Base-by-base conservation (phyloP, 1,140 invertebrate species). In the Proctacanthus coquilletti region DNA sequence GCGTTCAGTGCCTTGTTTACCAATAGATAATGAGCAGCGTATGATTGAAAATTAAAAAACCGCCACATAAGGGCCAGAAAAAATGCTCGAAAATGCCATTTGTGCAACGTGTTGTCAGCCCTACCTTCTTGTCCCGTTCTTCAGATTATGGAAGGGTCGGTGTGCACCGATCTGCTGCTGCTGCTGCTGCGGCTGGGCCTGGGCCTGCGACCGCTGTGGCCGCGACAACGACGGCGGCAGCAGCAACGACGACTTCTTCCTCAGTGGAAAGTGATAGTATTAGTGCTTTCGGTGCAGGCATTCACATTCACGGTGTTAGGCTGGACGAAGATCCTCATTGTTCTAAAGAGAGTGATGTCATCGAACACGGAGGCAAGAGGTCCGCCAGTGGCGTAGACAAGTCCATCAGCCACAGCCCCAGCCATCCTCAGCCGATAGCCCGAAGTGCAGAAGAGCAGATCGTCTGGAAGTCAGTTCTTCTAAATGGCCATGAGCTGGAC, bases 401-500 rank as follows among this genome's bases (percentile, higher is more conserved):
- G 3, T 18, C 9, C 34, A 13, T 3, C 34, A 6, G 2, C 6
- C 3, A 45, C 30, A 27, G 38, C 51, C 52, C 3, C 51, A 54
- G 17, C 53, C 51, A 13, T 50, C 53, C 21, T 48, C 51, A 8
- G 40, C 50, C 20, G 21, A 40, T 40, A 18, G 41, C n/a, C n/a
- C n/a, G n/a, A n/a, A n/a, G n/a, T n/a, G n/a, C n/a, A n/a, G n/a
- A n/a, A n/a, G n/a, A n/a, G n/a, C n/a, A n/a, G n/a, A n/a, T n/a
- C n/a, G n/a, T n/a, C n/a, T n/a, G n/a, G n/a, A n/a, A n/a, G n/a
- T n/a, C n/a, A n/a, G 6, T 17, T 27, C n/a, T n/a, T n/a, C n/a
- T 76, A 18, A 65, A 64, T 31, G 77, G 80, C 47, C 66, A 74
- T 46, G 78, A 81, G 56, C 63, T 81, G 44, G 73, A 79, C 48